Evolutionary conservation across 2,797 vertebrate genomes (phyloP).

Genomic region (Lateolabrax maculatus): DNA sequence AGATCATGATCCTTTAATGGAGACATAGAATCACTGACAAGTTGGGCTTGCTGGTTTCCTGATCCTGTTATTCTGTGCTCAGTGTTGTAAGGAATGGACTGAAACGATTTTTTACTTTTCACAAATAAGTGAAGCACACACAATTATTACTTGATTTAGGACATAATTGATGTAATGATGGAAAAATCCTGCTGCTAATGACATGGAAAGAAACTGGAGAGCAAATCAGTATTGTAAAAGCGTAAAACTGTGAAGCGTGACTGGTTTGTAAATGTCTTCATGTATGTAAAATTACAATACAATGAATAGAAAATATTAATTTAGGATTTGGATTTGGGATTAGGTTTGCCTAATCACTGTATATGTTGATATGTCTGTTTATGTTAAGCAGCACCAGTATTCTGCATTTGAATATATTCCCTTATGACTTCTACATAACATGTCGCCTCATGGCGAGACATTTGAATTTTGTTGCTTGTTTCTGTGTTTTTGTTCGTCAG

Average conservation of each 20-base stretch:
- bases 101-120: conserved; percentile 53
- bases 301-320: conserved; percentile 2
- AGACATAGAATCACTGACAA: conserved; percentile 74
- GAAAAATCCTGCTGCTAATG: conserved; percentile 44
- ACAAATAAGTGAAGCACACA: conserved; percentile 52
- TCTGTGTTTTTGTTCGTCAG: neutral
- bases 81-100: conserved; percentile 50
- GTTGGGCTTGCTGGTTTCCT: conserved; percentile 64
- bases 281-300: conserved; percentile 3
- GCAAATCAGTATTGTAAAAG: conserved; percentile 29
- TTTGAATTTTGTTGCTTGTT: too few relatives aligned
- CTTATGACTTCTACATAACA: too few relatives aligned
- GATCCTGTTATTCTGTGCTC: conserved; percentile 58
- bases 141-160: conserved; percentile 54
- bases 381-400: neutral
- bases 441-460: too few relatives aligned
- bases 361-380: conserved; percentile 9
- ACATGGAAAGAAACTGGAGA: conserved; percentile 34
- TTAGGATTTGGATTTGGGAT: conserved; percentile 8
- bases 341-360: conserved; percentile 16
- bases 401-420: neutral
- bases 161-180: conserved; percentile 53
- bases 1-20: conserved; percentile 82
- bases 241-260: conserved; percentile 22
- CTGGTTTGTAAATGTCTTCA: conserved; percentile 13